Evolutionary conservation across 2,888 invertebrate genomes (phyloP), one percentile per base, ranked within the genome.

Genomic region (Sclerodermus sp.): DNA sequence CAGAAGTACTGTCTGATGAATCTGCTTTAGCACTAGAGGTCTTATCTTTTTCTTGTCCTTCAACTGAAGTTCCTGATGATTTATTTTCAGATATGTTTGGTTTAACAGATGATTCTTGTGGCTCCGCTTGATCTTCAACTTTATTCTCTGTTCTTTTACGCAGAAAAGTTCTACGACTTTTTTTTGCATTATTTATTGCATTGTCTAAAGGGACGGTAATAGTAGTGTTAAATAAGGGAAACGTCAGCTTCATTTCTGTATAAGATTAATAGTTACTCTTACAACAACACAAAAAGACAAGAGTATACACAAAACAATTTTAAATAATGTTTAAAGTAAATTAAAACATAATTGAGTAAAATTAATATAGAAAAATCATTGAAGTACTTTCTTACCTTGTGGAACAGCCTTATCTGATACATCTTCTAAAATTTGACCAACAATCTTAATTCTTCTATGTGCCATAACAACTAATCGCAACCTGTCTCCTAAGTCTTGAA

Each of bases 381-480:
- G 80, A n/a, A n/a, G n/a, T n/a, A n/a, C n/a, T n/a, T n/a, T n/a
- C n/a, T 81, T 81, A 78, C 85, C 83, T 52, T 82, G 82, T 5
- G 23, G 23, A 36, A 82, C 80, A 31, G 82, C 81, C 61, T 88
- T 86, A 31, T 84, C 81, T 42, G 67, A 49, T 30, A 87, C 80
- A 66, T 88, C 88, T 62, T 93, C 92, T 58, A 89, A 76, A 60
- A 93, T 85, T 76, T 91, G 91, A 8, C 87, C 87, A 0, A 88
- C 86, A 30, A 93, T 89, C 76, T 85, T 87, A 34, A 94, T 91
- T 57, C 96, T 83, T 51, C 97, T 82, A 77, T 97, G 96, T 0
- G 95, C 97, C 88, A 95, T 94, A 8, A 98, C 90, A 3, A 99
- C 94, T 68, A 99, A 84, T 51, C 94, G 83, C 42, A 96, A 77